A percentile compares a stretch with the other conserved stretches of the same genome.
Conservation (phyloP, 2,113 vertebrate genomes). For the Halcyon senegalensis region DNA sequence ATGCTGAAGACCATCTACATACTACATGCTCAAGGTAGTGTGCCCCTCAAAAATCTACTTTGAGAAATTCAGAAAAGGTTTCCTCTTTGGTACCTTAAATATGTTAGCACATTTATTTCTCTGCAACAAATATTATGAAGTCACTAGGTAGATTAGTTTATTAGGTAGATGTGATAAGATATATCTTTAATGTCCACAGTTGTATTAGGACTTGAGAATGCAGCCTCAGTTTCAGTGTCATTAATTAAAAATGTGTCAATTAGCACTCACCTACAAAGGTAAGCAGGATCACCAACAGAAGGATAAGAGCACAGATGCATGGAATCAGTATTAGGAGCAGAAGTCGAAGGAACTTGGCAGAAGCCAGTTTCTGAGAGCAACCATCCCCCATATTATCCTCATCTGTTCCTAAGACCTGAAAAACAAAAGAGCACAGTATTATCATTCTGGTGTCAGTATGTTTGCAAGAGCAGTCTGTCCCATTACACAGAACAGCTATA, state of each 20-base stretch:
- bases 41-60: not conserved
- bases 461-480: not conserved
- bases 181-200: not conserved
- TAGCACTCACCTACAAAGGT: slow-evolving; percentile 81
- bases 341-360: slow-evolving; percentile 77
- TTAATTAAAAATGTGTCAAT: not conserved
- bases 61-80: not conserved
- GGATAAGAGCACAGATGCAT: slow-evolving; percentile 81
- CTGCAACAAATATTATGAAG: not conserved
- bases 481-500: not conserved
- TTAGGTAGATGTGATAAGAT: not conserved
- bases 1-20: not conserved
- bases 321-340: slow-evolving; percentile 82
- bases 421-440: not conserved
- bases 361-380: slow-evolving; percentile 80
- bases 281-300: slow-evolving; percentile 81
- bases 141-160: not conserved
- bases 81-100: not conserved
- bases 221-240: not conserved
- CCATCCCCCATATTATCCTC: slow-evolving; percentile 76
- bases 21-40: not conserved
- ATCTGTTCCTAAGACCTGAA: slow-evolving; percentile 78
- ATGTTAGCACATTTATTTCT: not conserved
- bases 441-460: not conserved
- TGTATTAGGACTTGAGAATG: not conserved